Evolutionary conservation across 2,888 invertebrate genomes (phyloP), one percentile per base, ranked within the genome.

Genomic region (Pyrochroa serraticornis): DNA sequence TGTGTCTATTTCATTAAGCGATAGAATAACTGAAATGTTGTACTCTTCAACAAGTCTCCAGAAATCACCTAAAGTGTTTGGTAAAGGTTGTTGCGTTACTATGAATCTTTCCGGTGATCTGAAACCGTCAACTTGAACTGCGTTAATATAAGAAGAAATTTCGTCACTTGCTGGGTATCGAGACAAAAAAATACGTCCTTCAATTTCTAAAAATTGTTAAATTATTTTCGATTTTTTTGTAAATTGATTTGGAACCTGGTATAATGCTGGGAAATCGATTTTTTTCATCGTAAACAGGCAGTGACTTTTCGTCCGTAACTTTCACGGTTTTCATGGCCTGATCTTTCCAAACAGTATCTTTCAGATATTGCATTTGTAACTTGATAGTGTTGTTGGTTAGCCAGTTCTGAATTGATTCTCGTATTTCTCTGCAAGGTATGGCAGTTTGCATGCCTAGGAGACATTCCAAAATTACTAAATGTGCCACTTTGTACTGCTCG

Each of bases 401-500:
- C 22, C 2, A 22, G 5, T 22, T 5, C 22, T 22, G 9, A 77
- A 66, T 13, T 49, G 63, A 1, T 51, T 36, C 1, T 67, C 62
- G 3, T 77, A 64, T 6, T 2, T 72, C 67, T 48, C 77, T 69
- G 47, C 79, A 79, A 2, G 65, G 57, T 13, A 79, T 65, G 1
- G 68, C 67, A 2, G 77, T 76, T n/a, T 74, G 63, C 3, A 73
- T 63, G 0, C 72, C 65, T 6, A 75, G 58, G 6, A 80, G 65
- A 64, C 74, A 75, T 63, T 80, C 79, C 1, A 78, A 59, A 7
- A 80, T 64, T 0, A 75, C 71, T 38, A 78, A 69, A 60, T 80
- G 80, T 2, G 76, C 76, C 9, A 80, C 62, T 54, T 77, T 70
- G 62, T 79, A 80, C 62, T 80, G 80, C 31, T 79, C 77, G 7